Base-by-base conservation (phyloP, 2,113 vertebrate species). In the Daphoenositta chrysoptera region DNA sequence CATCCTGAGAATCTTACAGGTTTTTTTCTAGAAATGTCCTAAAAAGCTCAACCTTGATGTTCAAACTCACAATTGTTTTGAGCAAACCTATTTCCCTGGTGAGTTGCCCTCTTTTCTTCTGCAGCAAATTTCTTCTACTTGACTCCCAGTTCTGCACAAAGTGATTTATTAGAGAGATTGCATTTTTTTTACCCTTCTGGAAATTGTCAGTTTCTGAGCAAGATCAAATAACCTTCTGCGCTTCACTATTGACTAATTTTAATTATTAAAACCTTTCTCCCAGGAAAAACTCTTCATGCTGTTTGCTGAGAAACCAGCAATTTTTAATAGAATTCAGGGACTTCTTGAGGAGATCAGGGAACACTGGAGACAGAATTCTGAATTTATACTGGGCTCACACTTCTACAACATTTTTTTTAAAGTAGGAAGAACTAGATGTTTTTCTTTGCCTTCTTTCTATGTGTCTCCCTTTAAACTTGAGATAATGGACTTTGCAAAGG, bases 241-340 rank as follows among this genome's bases (percentile, higher is more conserved):
- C 90, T 94, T 97, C 91, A 37, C 86, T 94, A 96, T 94, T 97
- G 97, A 96, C 93, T 97, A 96, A 97, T 97, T 98, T 98, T 97
- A 98, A 98, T 98, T 98, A 98, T 98, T 98, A 97, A 96, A 98
- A 97, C 90, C 72, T 90, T 89, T 97, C 93, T 98, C 91, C 91
- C 87, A 97, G 91, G 95, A 97, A 97, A 93, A 95, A 70, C 37
- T 53, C 56, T 94, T 92, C 79, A 58, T 93, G 84, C 86, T 96
- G 89, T 97, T 97, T 97, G 89, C 92, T 11, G 61, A 97, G 97
- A 97, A 96, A 87, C 88, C 84, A 95, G 73, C 82, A 93, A 87
- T 94, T 97, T 97, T 97, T 96, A 84, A 97, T 90, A 91, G 92
- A 94, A 97, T 97, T 97, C 94, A 91, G 95, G 90, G 96, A 89